phyloP scores from a whole-genome alignment of 1,140 invertebrate genomes.

The Sarcophaga bullata region DNA sequence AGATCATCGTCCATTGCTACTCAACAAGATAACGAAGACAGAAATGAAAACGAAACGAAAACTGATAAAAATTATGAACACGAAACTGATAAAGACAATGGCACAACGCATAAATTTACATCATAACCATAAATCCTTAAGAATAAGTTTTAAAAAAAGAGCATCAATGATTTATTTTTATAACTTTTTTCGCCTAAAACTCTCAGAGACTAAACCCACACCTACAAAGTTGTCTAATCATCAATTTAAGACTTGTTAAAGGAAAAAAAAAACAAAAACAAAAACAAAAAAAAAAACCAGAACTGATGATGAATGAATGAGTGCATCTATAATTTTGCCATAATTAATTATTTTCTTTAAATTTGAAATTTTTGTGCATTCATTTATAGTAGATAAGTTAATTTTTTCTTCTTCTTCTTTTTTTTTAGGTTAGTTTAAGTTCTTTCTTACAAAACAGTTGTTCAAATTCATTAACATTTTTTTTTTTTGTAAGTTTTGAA shows the following conservation, averaged over 20 bases:
- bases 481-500: neutral
- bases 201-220: neutral
- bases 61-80: neutral
- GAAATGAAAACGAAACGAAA: neutral
- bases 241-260: slow-evolving; percentile 34
- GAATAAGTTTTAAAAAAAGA: neutral
- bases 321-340: neutral
- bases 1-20: neutral
- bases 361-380: neutral
- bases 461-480: neutral
- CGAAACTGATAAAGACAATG: neutral
- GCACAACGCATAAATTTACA: neutral
- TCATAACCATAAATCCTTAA: neutral
- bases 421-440: slow-evolving; percentile 3
- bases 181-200: neutral
- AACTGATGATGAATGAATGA: slow-evolving; percentile 24
- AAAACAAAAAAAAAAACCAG: neutral
- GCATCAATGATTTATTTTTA: neutral
- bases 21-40: neutral
- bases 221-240: neutral
- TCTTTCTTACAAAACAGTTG: slow-evolving; percentile 7
- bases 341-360: slow-evolving; percentile 13
- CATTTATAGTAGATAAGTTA: slow-evolving; percentile 9
- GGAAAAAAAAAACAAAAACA: too few species aligned
- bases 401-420: neutral